These are phyloP conservation scores for Trichogramma evanescens DNA, from an alignment of 2,888 invertebrate genomes.

Conservation along the genomic window DNA sequence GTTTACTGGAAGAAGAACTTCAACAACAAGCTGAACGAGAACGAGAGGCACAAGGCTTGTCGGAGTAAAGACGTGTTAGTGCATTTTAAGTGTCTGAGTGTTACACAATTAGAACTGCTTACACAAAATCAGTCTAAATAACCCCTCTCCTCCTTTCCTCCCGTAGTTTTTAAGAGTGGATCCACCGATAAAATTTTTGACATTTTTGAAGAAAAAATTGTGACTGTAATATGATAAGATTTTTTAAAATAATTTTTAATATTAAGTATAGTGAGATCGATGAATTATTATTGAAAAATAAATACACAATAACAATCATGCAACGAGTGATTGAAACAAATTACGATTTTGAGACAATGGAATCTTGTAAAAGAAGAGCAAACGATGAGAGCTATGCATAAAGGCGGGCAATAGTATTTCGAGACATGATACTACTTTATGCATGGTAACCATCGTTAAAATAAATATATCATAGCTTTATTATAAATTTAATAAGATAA, in stretches of 20 bases:
- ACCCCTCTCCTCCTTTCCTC: too few relatives aligned
- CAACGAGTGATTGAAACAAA: slow-evolving; percentile 9
- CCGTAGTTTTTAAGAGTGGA: slow-evolving; percentile 18
- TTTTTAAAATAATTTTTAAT: background rate
- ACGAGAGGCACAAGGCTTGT: slow-evolving; percentile 13
- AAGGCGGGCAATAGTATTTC: slow-evolving; percentile 41
- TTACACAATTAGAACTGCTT: slow-evolving; percentile 13
- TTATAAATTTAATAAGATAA: too few relatives aligned
- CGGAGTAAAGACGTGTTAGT: slow-evolving; percentile 7
- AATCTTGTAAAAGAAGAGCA: slow-evolving; percentile 13
- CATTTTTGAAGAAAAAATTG: slow-evolving; percentile 15
- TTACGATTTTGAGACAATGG: slow-evolving; percentile 8
- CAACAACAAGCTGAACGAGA: slow-evolving; percentile 42
- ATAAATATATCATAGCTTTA: too few relatives aligned
- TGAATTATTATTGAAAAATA: slow-evolving; percentile 20
- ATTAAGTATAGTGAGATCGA: slow-evolving; percentile 4
- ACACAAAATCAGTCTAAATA: too few relatives aligned
- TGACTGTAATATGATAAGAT: slow-evolving; percentile 18
- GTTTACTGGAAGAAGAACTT: slow-evolving; percentile 53
- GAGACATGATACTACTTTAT: slow-evolving; percentile 31
- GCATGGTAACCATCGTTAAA: slow-evolving; percentile 33
- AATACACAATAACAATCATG: slow-evolving; percentile 7
- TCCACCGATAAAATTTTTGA: slow-evolving; percentile 20
- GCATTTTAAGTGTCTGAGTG: background rate
- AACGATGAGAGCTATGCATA: slow-evolving; percentile 8